phyloP scores from a whole-genome alignment of 2,797 vertebrate species.

The Acrocephalus scirpaceus region DNA sequence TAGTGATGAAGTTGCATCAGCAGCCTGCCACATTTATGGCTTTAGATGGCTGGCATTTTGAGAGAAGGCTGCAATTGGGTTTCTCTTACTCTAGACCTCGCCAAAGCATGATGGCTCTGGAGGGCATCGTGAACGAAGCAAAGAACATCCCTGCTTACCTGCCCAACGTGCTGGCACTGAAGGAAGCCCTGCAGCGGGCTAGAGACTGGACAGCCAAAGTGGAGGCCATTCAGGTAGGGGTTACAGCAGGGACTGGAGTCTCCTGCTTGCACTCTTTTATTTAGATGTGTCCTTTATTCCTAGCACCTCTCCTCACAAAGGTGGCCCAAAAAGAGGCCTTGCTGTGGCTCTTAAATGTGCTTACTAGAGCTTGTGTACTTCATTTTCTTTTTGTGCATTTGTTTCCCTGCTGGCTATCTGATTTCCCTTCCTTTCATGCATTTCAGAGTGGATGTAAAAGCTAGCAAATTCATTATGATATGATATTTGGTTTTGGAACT shows the following conservation, averaged over 20 bases:
- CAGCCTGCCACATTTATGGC: neutral
- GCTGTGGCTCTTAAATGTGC: neutral
- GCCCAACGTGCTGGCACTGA: slow-evolving; percentile 92
- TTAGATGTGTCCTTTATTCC: neutral
- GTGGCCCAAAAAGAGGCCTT: neutral
- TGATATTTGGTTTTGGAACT: neutral
- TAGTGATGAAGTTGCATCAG: neutral
- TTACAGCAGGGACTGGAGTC: neutral
- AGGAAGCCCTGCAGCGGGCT: slow-evolving; percentile 93
- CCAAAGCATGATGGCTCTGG: slow-evolving; percentile 90
- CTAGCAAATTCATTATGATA: neutral
- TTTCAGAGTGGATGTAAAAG: neutral
- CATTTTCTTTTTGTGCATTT: neutral
- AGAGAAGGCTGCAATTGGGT: slow-evolving; percentile 36
- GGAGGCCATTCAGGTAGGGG: slow-evolving; percentile 91
- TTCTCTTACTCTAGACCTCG: slow-evolving; percentile 83
- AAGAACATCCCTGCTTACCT: slow-evolving; percentile 96
- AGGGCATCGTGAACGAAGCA: slow-evolving; percentile 93
- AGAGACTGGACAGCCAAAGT: slow-evolving; percentile 95
- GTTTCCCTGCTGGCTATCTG: neutral
- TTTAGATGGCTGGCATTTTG: neutral
- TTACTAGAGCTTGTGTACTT: fast-evolving
- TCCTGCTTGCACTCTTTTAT: neutral
- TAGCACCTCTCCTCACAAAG: neutral
- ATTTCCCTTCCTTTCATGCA: neutral